A percentile compares a stretch with the other conserved stretches of the same genome.
phyloP scores from a whole-genome alignment of 2,888 invertebrate genomes.

The Yponomeuta cagnagella region DNA sequence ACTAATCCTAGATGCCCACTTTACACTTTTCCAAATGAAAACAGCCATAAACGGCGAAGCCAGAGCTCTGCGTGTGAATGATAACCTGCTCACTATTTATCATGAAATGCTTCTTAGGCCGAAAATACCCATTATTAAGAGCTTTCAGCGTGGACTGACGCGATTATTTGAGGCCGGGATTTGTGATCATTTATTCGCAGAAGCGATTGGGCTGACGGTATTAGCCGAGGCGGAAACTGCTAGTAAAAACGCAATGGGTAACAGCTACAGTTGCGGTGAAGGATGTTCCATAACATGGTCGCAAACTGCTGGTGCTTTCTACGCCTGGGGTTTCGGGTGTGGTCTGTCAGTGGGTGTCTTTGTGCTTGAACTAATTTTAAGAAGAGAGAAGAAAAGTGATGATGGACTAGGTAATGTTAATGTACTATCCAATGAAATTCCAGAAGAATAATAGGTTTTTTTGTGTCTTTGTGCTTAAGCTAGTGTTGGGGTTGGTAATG shows the following conservation, averaged over 20 bases:
- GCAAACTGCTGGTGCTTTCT: constrained; percentile 45
- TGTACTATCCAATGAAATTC: neutral
- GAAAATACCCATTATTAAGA: constrained; percentile 30
- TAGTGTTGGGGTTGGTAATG: constrained; percentile 17
- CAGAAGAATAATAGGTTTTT: too few species aligned
- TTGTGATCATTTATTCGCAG: constrained; percentile 38
- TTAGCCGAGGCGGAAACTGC: constrained; percentile 38
- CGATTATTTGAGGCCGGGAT: constrained; percentile 57
- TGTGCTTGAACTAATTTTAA: constrained; percentile 33
- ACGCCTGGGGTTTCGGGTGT: constrained; percentile 46
- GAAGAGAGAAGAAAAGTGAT: neutral
- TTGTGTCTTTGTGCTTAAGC: constrained; percentile 39
- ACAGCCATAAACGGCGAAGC: constrained; percentile 50
- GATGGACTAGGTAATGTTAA: neutral
- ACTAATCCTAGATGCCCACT: constrained; percentile 35
- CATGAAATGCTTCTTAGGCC: constrained; percentile 54
- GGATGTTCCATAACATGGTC: constrained; percentile 48
- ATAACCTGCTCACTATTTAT: constrained; percentile 44
- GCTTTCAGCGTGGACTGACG: constrained; percentile 32
- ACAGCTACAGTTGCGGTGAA: constrained; percentile 47
- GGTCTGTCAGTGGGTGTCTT: constrained; percentile 37
- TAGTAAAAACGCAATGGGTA: constrained; percentile 37
- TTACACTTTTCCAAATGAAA: constrained; percentile 38
- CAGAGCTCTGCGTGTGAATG: constrained; percentile 34
- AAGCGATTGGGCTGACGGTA: constrained; percentile 44